Base-by-base conservation (phyloP, 2,888 invertebrate genomes). In the Mongoloraphidia duomilia region DNA sequence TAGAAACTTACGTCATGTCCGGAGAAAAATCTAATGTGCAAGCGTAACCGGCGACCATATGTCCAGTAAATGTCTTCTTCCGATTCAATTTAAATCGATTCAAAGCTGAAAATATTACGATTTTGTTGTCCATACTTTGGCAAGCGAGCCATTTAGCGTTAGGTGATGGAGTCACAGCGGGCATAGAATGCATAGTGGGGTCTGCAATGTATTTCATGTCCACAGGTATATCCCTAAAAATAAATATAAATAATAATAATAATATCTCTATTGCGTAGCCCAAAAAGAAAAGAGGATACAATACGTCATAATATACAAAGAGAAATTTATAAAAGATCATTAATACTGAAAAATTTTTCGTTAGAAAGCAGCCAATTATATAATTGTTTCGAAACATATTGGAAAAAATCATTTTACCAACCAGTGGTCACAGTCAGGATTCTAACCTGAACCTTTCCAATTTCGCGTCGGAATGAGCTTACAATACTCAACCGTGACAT, bases 191-290 rank as follows among this genome's bases (percentile, higher is more conserved):
- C 93, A 99, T 95, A 0, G 92, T 84, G 0, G 98, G 97, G 69
- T 99, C 98, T 1, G 98, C 98, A 55, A 99, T 97, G 68, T 98
- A 95, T 66, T 99, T 99, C 87, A 98, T 98, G 68, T 99, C 98
- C 2, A 98, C 98, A 0, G 92, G 92, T 60, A 92, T 92, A 64
- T 92, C 91, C 76, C 76, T 75, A 64, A 8, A 56, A 55, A 49
- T 46, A 45, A 46, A 46, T 43, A 45, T 11, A 2, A 6, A 5
- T 17, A 13, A 12, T 8, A 17, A 42, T n/a, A 42, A 41, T 34
- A n/a, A n/a, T n/a, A n/a, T n/a, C n/a, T n/a, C n/a, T n/a, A n/a
- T n/a, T n/a, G n/a, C n/a, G n/a, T n/a, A n/a, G n/a, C n/a, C n/a
- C n/a, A n/a, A n/a, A n/a, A n/a, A n/a, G n/a, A n/a, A n/a, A n/a